Base-by-base conservation (phyloP, 2,113 vertebrate species). In the Notiomystis cincta region DNA sequence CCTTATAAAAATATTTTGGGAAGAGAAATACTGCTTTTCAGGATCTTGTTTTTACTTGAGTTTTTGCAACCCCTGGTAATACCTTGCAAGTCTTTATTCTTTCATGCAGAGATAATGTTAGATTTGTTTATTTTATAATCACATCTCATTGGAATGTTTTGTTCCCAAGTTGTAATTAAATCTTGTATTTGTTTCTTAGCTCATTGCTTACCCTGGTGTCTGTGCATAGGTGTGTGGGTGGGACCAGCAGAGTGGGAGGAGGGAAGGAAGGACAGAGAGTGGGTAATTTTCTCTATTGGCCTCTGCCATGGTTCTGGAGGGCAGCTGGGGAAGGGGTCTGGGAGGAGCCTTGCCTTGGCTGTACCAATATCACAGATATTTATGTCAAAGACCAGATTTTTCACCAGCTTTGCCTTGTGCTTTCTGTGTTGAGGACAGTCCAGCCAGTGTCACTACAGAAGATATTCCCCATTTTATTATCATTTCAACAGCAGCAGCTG, bases 1-100 rank as follows among this genome's bases (percentile, higher is more conserved):
- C 31, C 82, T 73, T 73, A 73, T 19, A 70, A 89, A 95, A 96
- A 95, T 86, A 80, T 75, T 82, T 80, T 50, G 57, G 82, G 45
- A 83, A 83, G 82, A 82, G 33, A 65, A 87, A 82, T 75, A 19
- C 9, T 83, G 56, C 50, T 89, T 95, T 95, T 85, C 73, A 94
- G 61, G 78, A 85, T 58, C 81, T 72, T 64, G 7, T 28, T 83
- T 90, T 84, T 19, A 11, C 37, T 89, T 20, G 35, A 31, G 31
- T 42, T 84, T 62, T 72, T 89, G 28, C 45, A 58, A 1, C 22
- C 44, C 28, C 21, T 87, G 35, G 25, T 83, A 79, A 35, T 80
- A 88, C 54, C 66, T 94, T 69, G 42, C 66, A 61, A 50, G 22
- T 78, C 75, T 72, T 82, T 90, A 33, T 69, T 93, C 45, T 85